These are phyloP conservation scores for Amaurobius ferox DNA, from an alignment of 2,888 invertebrate species.

Conservation along the genomic window DNA sequence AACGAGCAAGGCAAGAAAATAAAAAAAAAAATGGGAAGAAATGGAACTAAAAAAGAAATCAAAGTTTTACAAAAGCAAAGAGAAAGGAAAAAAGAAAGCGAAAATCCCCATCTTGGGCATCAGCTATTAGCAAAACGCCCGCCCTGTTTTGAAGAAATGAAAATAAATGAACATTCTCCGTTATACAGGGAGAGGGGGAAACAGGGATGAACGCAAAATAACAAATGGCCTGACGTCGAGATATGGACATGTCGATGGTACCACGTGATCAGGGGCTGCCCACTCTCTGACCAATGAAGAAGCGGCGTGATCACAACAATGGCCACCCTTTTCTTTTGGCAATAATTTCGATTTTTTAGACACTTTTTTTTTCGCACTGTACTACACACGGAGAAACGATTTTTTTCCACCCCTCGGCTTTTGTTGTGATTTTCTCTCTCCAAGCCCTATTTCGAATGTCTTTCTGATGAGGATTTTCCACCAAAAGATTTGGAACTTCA, in stretches of 20 bases:
- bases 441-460: slow-evolving; percentile 46
- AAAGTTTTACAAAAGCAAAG: neutral
- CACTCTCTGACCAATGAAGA: slow-evolving; percentile 69
- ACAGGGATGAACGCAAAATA: slow-evolving; percentile 35
- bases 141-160: slow-evolving; percentile 63
- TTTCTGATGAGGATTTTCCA: slow-evolving; percentile 72
- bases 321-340: slow-evolving; percentile 41
- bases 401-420: slow-evolving; percentile 16
- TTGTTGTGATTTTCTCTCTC: slow-evolving; percentile 20
- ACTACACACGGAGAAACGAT: slow-evolving; percentile 48
- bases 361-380: slow-evolving; percentile 39
- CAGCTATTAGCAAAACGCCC: slow-evolving; percentile 70
- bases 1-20: neutral
- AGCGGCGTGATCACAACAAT: slow-evolving; percentile 56
- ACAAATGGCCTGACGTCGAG: slow-evolving; percentile 64
- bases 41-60: neutral
- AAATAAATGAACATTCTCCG: slow-evolving; percentile 62
- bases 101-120: slow-evolving; percentile 53
- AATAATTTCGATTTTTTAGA: slow-evolving; percentile 45
- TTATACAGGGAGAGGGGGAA: neutral
- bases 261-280: slow-evolving; percentile 71
- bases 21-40: neutral
- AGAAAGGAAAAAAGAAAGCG: neutral
- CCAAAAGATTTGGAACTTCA: slow-evolving; percentile 65
- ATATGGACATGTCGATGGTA: slow-evolving; percentile 65